These are phyloP conservation scores for Phoxinus phoxinus DNA, from an alignment of 2,113 vertebrate genomes.

Conservation along the genomic window DNA sequence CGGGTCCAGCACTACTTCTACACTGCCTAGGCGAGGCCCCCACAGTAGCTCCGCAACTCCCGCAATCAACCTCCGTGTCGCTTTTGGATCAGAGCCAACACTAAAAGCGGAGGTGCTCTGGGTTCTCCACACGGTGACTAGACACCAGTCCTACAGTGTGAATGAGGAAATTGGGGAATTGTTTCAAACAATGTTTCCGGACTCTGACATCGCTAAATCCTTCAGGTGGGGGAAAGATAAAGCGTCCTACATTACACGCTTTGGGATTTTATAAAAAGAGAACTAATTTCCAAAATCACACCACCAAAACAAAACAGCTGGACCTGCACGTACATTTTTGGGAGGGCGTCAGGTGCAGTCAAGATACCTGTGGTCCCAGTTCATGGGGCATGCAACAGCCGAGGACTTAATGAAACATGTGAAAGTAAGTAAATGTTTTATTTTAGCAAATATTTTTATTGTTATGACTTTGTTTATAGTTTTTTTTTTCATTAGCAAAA, in stretches of 20 bases:
- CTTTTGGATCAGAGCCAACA: slow-evolving; percentile 8
- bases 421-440: slow-evolving; percentile 6
- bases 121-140: neutral
- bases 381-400: neutral
- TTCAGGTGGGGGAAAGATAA: slow-evolving; percentile 11
- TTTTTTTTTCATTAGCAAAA: too few species aligned
- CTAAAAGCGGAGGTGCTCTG: neutral
- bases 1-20: neutral
- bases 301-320: slow-evolving; percentile 2
- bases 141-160: too few species aligned
- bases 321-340: neutral
- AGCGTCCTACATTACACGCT: neutral
- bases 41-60: neutral
- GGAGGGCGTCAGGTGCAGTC: neutral
- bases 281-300: slow-evolving; percentile 1
- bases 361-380: neutral
- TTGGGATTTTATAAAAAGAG: slow-evolving; percentile 26
- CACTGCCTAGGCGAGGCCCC: neutral
- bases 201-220: neutral
- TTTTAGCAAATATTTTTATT: neutral
- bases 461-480: neutral
- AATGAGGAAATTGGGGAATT: slow-evolving; percentile 4
- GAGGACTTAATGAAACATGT: neutral
- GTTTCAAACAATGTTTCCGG: slow-evolving; percentile 4
- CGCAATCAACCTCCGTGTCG: neutral